Evolutionary conservation across 1,140 invertebrate genomes (phyloP).

Genomic region (Maconellicoccus hirsutus): DNA sequence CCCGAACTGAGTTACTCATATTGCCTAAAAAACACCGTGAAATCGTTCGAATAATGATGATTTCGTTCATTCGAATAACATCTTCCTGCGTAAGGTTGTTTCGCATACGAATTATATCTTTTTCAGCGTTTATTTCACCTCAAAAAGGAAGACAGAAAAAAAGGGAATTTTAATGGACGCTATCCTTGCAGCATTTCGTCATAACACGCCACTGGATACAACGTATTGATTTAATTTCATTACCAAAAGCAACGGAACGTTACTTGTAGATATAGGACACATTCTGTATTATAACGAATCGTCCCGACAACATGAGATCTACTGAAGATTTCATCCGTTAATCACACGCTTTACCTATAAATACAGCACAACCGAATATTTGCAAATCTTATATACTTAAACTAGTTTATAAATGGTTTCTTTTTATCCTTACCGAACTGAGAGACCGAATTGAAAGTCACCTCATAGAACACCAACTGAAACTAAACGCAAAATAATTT

Average conservation of each 20-base stretch:
- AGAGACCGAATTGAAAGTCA: background rate
- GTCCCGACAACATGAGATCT: conserved; percentile 10
- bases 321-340: conserved; percentile 16
- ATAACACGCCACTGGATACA: conserved; percentile 19
- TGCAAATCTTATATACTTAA: conserved; percentile 19
- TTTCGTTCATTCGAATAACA: no score
- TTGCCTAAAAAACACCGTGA: no score
- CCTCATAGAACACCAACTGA: conserved; percentile 13
- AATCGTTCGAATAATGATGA: no score
- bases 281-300: conserved; percentile 6
- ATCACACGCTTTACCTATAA: conserved; percentile 20
- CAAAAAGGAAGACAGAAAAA: background rate
- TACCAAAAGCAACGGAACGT: conserved; percentile 17
- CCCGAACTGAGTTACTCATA: no score
- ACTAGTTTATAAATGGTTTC: background rate
- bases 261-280: conserved; percentile 17
- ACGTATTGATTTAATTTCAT: conserved; percentile 15
- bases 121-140: no score
- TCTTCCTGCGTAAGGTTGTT: no score
- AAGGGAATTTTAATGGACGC: background rate
- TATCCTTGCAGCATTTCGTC: background rate
- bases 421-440: conserved; percentile 13
- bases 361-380: conserved; percentile 21
- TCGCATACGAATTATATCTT: no score
- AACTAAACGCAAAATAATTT: conserved; percentile 23